Conservation (phyloP, 2,888 invertebrate species). For the Cephus pulcher region DNA sequence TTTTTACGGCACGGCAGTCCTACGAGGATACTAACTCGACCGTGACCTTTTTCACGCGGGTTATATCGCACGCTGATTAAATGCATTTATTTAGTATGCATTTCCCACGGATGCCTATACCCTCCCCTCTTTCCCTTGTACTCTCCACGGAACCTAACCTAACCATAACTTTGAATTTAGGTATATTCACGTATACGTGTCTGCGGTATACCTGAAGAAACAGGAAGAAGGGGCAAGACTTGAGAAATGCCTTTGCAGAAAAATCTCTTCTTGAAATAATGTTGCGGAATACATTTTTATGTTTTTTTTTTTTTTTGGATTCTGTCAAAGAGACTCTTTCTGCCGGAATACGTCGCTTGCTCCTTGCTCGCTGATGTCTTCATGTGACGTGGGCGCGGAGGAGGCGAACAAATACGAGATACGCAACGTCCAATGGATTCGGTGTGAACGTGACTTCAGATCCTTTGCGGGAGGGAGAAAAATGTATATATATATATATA, state of each 20-base stretch:
- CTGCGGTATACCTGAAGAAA: conserved; percentile 9
- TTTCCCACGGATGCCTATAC: conserved; percentile 16
- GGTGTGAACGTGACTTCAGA: conserved; percentile 13
- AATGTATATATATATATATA: background rate
- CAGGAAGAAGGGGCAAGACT: conserved; percentile 8
- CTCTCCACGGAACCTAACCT: background rate
- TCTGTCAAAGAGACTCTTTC: background rate
- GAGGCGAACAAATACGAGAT: background rate
- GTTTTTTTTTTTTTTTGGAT: background rate
- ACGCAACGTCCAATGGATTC: conserved; percentile 1
- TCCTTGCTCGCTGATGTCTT: background rate
- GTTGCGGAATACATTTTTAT: background rate
- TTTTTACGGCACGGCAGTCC: background rate
- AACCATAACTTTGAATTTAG: background rate
- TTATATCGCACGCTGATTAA: background rate
- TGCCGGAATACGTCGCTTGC: background rate
- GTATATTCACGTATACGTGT: background rate
- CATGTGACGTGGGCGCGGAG: background rate
- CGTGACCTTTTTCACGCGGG: background rate
- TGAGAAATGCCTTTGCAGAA: background rate
- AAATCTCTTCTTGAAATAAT: background rate
- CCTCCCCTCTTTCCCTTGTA: conserved; percentile 9
- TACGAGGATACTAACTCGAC: background rate
- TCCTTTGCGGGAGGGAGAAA: conserved; percentile 15
- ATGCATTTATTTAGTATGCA: conserved; percentile 11